Evolutionary conservation across 2,113 vertebrate genomes (phyloP).

Genomic region (Phycodurus eques): DNA sequence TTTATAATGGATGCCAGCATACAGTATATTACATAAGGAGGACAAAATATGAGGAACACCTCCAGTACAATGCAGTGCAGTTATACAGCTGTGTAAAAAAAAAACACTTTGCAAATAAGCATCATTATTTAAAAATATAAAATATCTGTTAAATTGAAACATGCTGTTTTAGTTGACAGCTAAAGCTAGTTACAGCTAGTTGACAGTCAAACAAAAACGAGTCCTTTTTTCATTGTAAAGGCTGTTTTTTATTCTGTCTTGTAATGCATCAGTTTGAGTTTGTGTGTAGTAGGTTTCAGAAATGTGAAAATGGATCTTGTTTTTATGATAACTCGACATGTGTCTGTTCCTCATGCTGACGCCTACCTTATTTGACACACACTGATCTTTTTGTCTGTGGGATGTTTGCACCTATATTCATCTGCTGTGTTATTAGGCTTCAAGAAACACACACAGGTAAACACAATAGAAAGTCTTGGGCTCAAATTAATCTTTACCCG

Average conservation of each 20-base stretch:
- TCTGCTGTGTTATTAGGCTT: conserved; percentile 52
- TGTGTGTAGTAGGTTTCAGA: neutral
- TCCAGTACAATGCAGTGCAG: neutral
- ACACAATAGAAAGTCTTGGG: conserved; percentile 58
- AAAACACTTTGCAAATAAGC: neutral
- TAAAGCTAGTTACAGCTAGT: too few relatives aligned
- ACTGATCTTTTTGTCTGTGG: conserved; percentile 36
- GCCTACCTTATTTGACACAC: conserved; percentile 35
- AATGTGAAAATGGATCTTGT: conserved; percentile 34
- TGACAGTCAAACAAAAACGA: too few relatives aligned
- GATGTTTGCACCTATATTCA: conserved; percentile 59
- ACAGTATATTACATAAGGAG: neutral
- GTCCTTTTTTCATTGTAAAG: neutral
- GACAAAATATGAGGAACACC: neutral
- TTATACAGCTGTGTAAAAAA: neutral
- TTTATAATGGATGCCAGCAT: neutral
- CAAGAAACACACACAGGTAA: conserved; percentile 43
- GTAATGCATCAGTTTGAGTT: neutral
- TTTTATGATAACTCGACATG: conserved; percentile 34
- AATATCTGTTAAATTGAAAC: neutral
- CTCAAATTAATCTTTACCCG: conserved; percentile 68
- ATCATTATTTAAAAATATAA: neutral
- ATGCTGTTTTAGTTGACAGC: neutral
- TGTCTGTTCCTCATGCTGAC: conserved; percentile 44
- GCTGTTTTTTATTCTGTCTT: neutral